Percentiles rank a stretch among this genome's conserved stretches.
These are phyloP conservation scores for Flabesymbios commensalis DNA, from an alignment of 2,888 invertebrate genomes.

Conservation along the genomic window DNA sequence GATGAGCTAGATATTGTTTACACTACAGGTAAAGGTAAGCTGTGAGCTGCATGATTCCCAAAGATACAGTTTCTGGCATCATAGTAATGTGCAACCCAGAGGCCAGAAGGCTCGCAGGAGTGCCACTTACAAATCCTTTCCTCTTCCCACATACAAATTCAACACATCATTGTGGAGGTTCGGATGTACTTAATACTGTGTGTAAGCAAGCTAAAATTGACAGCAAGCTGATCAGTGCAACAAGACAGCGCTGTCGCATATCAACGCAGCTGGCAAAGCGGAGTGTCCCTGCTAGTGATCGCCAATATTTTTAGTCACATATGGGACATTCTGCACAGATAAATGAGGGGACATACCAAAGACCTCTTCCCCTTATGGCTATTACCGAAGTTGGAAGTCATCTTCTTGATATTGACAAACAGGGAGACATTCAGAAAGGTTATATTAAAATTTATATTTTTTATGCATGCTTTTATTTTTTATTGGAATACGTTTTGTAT, in stretches of 20 bases:
- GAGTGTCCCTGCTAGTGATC: not conserved
- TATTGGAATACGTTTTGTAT: no score
- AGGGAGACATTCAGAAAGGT: no score
- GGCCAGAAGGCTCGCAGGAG: not conserved
- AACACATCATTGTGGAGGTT: not conserved
- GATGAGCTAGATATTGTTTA: constrained; percentile 13
- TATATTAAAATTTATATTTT: no score
- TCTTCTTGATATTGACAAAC: no score
- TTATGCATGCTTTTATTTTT: no score
- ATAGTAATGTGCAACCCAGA: not conserved
- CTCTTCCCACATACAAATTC: not conserved
- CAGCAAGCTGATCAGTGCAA: not conserved
- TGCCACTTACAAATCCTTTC: not conserved
- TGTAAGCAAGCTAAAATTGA: not conserved
- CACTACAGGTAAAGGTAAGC: not conserved
- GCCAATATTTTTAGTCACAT: not conserved
- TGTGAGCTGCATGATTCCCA: constrained; percentile 4
- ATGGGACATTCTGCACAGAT: no score
- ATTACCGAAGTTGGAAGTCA: not conserved
- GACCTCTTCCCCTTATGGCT: not conserved
- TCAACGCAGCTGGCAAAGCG: not conserved
- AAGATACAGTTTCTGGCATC: not conserved
- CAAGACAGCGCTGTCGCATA: not conserved
- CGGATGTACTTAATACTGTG: not conserved
- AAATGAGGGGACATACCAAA: constrained; percentile 3